These are phyloP conservation scores for Epinephelus coioides DNA, from an alignment of 2,797 vertebrate genomes.

Conservation along the genomic window DNA sequence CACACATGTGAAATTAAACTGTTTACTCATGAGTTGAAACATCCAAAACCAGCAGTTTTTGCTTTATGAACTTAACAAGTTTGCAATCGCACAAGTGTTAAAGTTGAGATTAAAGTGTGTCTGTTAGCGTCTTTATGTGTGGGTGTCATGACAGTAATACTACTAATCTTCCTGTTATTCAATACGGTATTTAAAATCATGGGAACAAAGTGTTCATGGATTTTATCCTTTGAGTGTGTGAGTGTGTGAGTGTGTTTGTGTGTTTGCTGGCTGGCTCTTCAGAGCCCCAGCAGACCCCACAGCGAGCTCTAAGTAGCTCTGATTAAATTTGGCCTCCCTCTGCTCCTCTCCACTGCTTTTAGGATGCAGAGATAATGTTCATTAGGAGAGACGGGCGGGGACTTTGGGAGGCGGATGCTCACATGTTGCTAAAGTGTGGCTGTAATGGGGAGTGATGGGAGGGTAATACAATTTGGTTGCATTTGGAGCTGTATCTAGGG, in stretches of 20 bases:
- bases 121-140: conserved; percentile 1
- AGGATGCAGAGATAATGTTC: conserved; percentile 75
- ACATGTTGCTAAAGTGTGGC: conserved; percentile 57
- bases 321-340: conserved; percentile 75
- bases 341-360: conserved; percentile 73
- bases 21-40: no score
- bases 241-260: conserved; percentile 19
- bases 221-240: conserved; percentile 5
- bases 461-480: conserved; percentile 61
- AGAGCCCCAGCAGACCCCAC: conserved; percentile 49
- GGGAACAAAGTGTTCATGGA: conserved; percentile 10
- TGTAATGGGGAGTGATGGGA: conserved; percentile 62
- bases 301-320: conserved; percentile 70
- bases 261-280: conserved; percentile 27
- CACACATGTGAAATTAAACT: no score
- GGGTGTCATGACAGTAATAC: background rate
- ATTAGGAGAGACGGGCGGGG: conserved; percentile 62
- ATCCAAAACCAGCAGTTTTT: no score
- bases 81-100: background rate
- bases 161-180: conserved; percentile 7
- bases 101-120: background rate
- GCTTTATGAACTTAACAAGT: no score
- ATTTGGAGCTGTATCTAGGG: conserved; percentile 37
- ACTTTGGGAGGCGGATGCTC: conserved; percentile 56
- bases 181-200: conserved; percentile 19